Percentiles rank a stretch among this genome's conserved stretches.
Evolutionary conservation across 1,140 invertebrate species (phyloP).

Genomic region (Nixonia krombeini): DNA sequence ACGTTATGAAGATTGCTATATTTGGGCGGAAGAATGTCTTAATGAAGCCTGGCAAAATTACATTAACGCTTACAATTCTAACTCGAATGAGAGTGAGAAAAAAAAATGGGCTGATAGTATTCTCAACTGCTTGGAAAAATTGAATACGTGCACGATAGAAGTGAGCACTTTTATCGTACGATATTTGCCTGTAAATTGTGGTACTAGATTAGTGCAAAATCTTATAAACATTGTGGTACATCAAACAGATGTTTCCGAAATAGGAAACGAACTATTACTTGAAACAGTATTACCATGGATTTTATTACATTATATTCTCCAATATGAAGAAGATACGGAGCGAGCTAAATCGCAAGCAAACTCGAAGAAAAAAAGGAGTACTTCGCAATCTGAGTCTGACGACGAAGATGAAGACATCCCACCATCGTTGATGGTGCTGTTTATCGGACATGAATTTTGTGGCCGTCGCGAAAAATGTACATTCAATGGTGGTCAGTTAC

Average conservation of each 20-base stretch:
- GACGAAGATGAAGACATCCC: constrained; percentile 77
- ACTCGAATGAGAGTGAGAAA: constrained; percentile 70
- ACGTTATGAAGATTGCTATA: constrained; percentile 77
- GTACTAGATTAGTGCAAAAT: constrained; percentile 80
- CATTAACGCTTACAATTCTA: constrained; percentile 64
- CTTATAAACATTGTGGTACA: constrained; percentile 82
- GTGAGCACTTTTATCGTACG: constrained; percentile 74
- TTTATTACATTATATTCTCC: constrained; percentile 83
- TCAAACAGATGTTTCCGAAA: constrained; percentile 78
- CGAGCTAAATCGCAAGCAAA: constrained; percentile 60
- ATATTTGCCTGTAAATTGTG: constrained; percentile 71
- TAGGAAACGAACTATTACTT: constrained; percentile 77
- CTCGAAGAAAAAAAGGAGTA: constrained; percentile 55
- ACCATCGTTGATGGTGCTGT: constrained; percentile 83
- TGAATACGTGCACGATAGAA: constrained; percentile 77
- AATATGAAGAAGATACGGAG: constrained; percentile 73
- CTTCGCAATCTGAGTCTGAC: constrained; percentile 63
- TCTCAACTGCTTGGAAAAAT: constrained; percentile 77
- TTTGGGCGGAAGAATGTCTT: constrained; percentile 82
- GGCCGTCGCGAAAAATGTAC: constrained; percentile 84
- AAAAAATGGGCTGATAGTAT: constrained; percentile 78
- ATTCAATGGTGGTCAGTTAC: constrained; percentile 80
- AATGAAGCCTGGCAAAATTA: constrained; percentile 76
- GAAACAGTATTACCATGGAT: constrained; percentile 86
- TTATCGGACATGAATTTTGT: constrained; percentile 88